Percentiles rank a stretch among this genome's conserved stretches.
Evolutionary conservation across 1,140 invertebrate genomes (phyloP).

Genomic region (Coptotermes formosanus): DNA sequence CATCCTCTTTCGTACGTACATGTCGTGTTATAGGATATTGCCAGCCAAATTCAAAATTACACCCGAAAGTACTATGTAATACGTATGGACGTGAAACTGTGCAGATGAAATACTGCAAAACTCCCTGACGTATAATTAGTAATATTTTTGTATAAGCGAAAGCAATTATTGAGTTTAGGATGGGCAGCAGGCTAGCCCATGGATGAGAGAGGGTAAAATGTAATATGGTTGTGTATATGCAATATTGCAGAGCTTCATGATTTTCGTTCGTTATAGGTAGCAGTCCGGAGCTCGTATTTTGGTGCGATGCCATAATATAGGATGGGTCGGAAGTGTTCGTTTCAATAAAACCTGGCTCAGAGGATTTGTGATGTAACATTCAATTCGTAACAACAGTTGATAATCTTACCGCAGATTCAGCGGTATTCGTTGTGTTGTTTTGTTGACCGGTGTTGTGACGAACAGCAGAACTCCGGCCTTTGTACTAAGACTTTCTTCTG

Average conservation of each 20-base stretch:
- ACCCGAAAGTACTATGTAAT: conserved; percentile 18
- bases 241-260: conserved; percentile 8
- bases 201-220: conserved; percentile 10
- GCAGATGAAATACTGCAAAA: conserved; percentile 18
- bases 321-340: neutral
- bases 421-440: neutral
- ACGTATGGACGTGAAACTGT: conserved; percentile 15
- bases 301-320: conserved; percentile 8
- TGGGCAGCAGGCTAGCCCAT: neutral
- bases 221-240: conserved; percentile 14
- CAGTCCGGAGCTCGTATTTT: neutral
- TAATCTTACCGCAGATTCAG: neutral
- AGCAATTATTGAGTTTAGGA: conserved; percentile 19
- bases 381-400: neutral
- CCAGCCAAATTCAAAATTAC: conserved; percentile 16
- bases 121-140: conserved; percentile 18
- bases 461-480: too few relatives aligned
- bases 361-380: conserved; percentile 8
- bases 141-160: conserved; percentile 19
- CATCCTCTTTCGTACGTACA: neutral
- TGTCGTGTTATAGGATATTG: conserved; percentile 11
- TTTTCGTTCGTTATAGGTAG: conserved; percentile 15
- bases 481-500: too few relatives aligned
- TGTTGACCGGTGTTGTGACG: too few relatives aligned
- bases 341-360: neutral